Conservation (phyloP, 2,888 invertebrate species). For the Drosophila silvestris region DNA sequence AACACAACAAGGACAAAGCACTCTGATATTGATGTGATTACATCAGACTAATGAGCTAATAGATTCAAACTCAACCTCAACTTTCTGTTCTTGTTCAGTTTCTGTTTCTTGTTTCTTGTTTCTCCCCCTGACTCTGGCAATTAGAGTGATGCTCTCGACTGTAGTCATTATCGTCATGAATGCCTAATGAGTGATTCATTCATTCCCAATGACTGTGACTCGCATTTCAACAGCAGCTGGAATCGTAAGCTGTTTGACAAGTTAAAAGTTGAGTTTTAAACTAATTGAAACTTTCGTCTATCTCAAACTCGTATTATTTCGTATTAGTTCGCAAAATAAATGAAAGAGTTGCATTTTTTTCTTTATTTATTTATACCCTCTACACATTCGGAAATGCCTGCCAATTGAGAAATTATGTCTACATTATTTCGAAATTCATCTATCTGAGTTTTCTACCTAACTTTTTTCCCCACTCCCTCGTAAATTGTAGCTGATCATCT, state of each 20-base stretch:
- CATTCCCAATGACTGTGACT: slow-evolving; percentile 16
- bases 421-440: not conserved
- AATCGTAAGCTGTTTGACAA: not conserved
- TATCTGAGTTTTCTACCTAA: not conserved
- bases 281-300: slow-evolving; percentile 18
- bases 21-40: slow-evolving; percentile 47
- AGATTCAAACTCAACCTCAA: slow-evolving; percentile 25
- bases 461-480: not conserved
- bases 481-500: slow-evolving; percentile 27
- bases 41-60: slow-evolving; percentile 72
- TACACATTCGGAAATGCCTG: too few relatives aligned
- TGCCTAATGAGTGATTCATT: slow-evolving; percentile 58
- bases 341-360: not conserved
- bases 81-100: not conserved
- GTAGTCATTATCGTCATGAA: slow-evolving; percentile 49
- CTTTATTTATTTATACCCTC: not conserved
- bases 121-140: slow-evolving; percentile 13
- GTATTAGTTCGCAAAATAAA: not conserved
- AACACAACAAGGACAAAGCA: slow-evolving; percentile 22
- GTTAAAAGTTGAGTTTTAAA: slow-evolving; percentile 4
- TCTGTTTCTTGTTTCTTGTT: not conserved
- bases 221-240: not conserved
- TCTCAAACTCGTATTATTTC: not conserved
- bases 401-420: not conserved
- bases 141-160: slow-evolving; percentile 50